Base-by-base conservation (phyloP, 2,888 invertebrate genomes). In the Cephonodes hylas region DNA sequence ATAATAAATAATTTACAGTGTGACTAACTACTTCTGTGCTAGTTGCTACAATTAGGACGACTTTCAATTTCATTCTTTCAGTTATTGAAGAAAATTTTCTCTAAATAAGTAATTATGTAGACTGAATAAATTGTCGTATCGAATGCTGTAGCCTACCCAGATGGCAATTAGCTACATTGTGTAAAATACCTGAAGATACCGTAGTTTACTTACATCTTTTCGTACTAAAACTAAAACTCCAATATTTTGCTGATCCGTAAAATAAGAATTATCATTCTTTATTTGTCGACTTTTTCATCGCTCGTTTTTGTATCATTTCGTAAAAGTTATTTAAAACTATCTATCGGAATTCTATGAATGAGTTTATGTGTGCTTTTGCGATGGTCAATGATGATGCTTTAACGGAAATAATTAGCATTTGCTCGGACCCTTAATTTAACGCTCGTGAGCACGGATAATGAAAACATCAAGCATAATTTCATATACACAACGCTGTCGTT, bases 1-100 rank as follows among this genome's bases (percentile, higher is more conserved):
- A 60, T 66, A 71, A 70, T 72, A 61, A 68, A 72, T 70, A 70
- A 75, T 76, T 73, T 63, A 74, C 70, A 67, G 66, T 69, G 69
- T 72, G 72, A 72, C 75, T 64, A 66, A 62, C 65, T 44, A 18
- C 2, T 10, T 18, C 8, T 20, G n/a, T n/a, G n/a, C 18, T 20
- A 44, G 18, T 7, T 3, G 20, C 18, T 20, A 20, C 44, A 10
- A 22, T 44, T 20, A 44, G 10, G 18, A 20, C 20, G 7, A 6
- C 44, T 44, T 44, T 44, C 44, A 44, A 20, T 6, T 20, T 10
- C 10, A 10, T 44, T 20, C 20, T 20, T 44, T 44, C 44, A 44
- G 8, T 1, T n/a, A 7, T 10, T 44, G 10, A 44, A n/a, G 38
- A 13, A 38, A 44, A 44, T 44, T 20, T 44, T 20, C 2, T 18